Base-by-base conservation (phyloP, 2,888 invertebrate species). In the Matsumyia berberina region DNA sequence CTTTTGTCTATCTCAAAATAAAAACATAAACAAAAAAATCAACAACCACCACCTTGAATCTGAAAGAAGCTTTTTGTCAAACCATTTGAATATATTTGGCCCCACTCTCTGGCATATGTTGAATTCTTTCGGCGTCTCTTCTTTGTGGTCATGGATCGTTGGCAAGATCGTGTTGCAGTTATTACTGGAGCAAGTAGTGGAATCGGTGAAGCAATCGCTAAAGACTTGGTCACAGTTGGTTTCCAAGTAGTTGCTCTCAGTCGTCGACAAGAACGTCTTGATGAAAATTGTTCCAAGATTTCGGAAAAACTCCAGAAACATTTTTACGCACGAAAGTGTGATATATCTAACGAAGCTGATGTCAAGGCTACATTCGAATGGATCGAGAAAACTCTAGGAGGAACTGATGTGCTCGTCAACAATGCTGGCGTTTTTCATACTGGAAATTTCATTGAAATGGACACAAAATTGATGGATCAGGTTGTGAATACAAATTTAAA, bases 151-250 rank as follows among this genome's bases (percentile, higher is more conserved):
- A n/a, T 90, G 90, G 89, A 90, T 53, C 90, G 90, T 77, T 90
- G 90, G 90, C 77, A 76, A 17, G 69, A 94, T 17, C 92, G 93
- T 19, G 93, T 94, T 0, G 94, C 94, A 0, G 92, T 95, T 11
- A 93, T 95, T 64, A 94, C 94, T 0, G 94, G 94, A n/a, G 94
- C 94, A n/a, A 94, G 94, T 88, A 92, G 93, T 0, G 94, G 94
- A 0, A 94, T 94, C 74, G 94, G 94, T 3, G 93, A 92, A 1
- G 92, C 92, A 1, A 92, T 93, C 60, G 91, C 90, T n/a, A 89
- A 89, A 46, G 88, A 91, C 2, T 88, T 94, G 19, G 92, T 92
- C 0, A 89, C 91, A 58, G 90, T 91, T 12, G 94, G 94, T 4
- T 87, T 94, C 64, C 92, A 92, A 55, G 94, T 94, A 0, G 92